Evolutionary conservation across 2,888 invertebrate species (phyloP).

Genomic region (Trissoscelio sp.): DNA sequence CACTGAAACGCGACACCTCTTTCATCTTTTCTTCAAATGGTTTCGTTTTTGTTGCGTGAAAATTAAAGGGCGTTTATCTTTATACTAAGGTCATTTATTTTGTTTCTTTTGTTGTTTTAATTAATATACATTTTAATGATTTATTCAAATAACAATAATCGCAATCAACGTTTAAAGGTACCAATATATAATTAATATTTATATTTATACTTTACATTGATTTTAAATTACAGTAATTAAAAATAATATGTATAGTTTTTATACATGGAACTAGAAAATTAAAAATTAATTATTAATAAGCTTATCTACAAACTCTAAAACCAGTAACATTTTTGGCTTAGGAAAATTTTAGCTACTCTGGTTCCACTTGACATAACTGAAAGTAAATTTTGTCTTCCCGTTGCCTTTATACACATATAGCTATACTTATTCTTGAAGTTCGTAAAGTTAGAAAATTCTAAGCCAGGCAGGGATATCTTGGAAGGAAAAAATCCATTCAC

Average conservation of each 20-base stretch:
- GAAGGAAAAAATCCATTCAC: constrained; percentile 40
- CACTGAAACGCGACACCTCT: constrained; percentile 46
- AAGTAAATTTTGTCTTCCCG: background rate
- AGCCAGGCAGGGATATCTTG: background rate
- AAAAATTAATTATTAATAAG: no score
- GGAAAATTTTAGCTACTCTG: background rate
- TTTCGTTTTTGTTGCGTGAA: constrained; percentile 1
- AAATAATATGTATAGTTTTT: no score
- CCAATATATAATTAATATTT: no score
- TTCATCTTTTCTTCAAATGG: constrained; percentile 37
- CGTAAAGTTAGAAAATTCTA: background rate
- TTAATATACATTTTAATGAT: background rate
- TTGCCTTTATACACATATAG: background rate
- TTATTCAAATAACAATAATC: background rate
- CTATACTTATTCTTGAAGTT: background rate
- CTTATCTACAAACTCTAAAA: no score
- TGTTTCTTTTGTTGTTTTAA: background rate
- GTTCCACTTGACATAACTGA: background rate
- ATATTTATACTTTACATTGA: no score
- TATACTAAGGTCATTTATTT: background rate
- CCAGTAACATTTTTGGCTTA: background rate
- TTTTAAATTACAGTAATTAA: no score
- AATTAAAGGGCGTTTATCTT: constrained; percentile 37
- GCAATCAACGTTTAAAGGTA: background rate
- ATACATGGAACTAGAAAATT: no score